These are phyloP conservation scores for Parus major DNA, from an alignment of 2,113 vertebrate species.

Conservation along the genomic window DNA sequence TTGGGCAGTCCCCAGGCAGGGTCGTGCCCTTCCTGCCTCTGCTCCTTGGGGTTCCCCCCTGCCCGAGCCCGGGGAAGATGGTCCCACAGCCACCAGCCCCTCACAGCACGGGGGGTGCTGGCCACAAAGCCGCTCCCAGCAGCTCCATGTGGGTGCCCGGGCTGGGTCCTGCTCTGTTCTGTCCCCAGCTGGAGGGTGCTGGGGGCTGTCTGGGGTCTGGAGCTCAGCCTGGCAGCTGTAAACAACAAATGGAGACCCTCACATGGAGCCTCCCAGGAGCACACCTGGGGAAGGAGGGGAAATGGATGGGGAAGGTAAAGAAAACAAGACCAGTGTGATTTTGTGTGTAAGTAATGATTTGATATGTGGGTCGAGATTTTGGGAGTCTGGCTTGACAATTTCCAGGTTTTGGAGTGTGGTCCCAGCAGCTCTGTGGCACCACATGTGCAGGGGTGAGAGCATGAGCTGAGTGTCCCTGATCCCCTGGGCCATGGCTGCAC, in stretches of 20 bases:
- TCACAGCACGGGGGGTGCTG: fast-evolving
- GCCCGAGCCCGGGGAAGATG: fast-evolving
- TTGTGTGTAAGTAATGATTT: neutral
- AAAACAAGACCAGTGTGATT: neutral
- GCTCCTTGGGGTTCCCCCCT: neutral
- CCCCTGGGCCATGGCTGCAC: fast-evolving
- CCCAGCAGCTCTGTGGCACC: neutral
- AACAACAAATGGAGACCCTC: neutral
- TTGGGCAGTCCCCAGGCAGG: neutral
- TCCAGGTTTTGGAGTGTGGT: neutral
- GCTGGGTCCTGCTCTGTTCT: neutral
- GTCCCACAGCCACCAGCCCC: fast-evolving
- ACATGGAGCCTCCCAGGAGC: neutral
- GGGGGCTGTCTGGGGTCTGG: neutral
- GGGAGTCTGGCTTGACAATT: neutral
- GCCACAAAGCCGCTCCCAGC: neutral
- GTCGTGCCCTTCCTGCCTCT: neutral
- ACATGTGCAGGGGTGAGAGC: fast-evolving
- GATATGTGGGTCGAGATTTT: fast-evolving
- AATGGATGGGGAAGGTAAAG: neutral
- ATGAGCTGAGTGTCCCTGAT: neutral
- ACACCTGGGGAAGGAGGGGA: neutral
- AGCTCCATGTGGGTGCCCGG: fast-evolving
- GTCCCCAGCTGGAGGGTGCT: neutral
- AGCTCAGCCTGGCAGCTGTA: neutral